phyloP scores from a whole-genome alignment of 2,113 vertebrate genomes.

The Ammodytes marinus region DNA sequence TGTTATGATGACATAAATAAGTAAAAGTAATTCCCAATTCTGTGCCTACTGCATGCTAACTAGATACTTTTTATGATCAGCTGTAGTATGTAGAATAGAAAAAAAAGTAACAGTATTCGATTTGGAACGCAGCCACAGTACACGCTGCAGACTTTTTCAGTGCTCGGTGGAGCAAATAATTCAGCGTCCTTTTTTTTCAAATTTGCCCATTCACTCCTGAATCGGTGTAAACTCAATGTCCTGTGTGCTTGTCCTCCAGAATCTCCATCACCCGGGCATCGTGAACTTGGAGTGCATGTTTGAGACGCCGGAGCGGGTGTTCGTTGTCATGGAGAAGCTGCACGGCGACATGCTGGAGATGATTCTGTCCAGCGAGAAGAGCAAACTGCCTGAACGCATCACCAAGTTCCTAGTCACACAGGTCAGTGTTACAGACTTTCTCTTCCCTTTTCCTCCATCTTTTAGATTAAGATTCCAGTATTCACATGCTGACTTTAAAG shows the following conservation, averaged over 20 bases:
- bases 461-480: background rate
- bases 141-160: background rate
- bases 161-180: background rate
- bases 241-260: slow-evolving; percentile 81
- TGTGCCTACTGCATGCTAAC: no score
- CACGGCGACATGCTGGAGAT: slow-evolving; percentile 99
- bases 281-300: slow-evolving; percentile 99
- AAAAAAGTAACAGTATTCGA: no score
- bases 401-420: slow-evolving; percentile 99
- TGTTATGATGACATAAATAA: no score
- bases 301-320: slow-evolving; percentile 97
- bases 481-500: no score
- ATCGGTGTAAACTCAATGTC: background rate
- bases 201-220: background rate
- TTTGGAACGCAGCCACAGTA: no score
- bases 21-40: no score
- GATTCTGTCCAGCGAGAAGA: slow-evolving; percentile 98
- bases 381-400: slow-evolving; percentile 96
- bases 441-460: background rate
- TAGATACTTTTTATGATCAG: no score
- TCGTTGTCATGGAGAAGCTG: slow-evolving; percentile 99
- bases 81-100: no score
- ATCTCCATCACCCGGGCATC: slow-evolving; percentile 97
- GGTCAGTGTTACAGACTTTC: slow-evolving; percentile 76
- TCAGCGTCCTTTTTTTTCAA: background rate